These are phyloP conservation scores for Mystacides longicornis DNA, from an alignment of 2,888 invertebrate genomes.

Conservation along the genomic window DNA sequence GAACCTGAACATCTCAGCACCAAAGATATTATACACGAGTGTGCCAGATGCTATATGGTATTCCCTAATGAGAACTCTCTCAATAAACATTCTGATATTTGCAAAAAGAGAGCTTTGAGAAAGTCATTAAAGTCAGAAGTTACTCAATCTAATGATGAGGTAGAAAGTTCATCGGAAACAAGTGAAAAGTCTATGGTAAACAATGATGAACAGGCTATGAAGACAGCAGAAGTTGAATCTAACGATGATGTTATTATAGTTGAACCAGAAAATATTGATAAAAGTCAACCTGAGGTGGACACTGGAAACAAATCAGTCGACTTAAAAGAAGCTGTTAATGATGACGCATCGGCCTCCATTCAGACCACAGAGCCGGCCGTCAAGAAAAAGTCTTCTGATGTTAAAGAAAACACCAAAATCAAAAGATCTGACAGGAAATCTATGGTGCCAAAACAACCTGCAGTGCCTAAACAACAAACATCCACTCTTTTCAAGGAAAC, in stretches of 20 bases:
- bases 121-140: constrained; percentile 3
- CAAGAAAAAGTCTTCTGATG: neutral
- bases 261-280: neutral
- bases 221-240: neutral
- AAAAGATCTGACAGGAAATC: neutral
- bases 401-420: neutral
- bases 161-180: neutral
- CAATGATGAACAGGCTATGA: neutral
- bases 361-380: too few species aligned
- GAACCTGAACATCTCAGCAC: constrained; percentile 28
- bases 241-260: neutral
- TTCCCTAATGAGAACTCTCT: constrained; percentile 48
- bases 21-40: constrained; percentile 47
- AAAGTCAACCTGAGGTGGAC: neutral
- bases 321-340: too few species aligned
- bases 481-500: neutral
- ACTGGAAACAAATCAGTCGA: neutral
- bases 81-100: constrained; percentile 40
- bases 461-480: neutral
- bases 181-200: neutral
- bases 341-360: too few species aligned
- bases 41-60: constrained; percentile 47
- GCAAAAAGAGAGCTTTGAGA: constrained; percentile 36
- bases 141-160: neutral
- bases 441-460: neutral